Evolutionary conservation across 2,888 invertebrate genomes (phyloP).

Genomic region (Seira sanloemensis): DNA sequence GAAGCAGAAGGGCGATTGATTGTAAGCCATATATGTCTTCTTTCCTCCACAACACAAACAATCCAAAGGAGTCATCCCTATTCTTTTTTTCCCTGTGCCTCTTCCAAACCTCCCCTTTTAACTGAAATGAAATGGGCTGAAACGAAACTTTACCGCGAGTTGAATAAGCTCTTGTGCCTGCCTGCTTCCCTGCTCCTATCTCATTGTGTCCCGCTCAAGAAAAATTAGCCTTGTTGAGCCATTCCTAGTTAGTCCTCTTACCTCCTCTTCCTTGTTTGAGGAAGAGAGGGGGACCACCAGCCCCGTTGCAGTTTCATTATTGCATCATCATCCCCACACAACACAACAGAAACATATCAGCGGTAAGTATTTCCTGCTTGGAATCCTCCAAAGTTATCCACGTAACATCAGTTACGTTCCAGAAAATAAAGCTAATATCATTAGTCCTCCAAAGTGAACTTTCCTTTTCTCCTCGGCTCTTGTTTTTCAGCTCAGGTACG

Average conservation of each 20-base stretch:
- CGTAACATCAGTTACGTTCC: conserved; percentile 28
- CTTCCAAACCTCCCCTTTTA: not conserved
- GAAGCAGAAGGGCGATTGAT: conserved; percentile 8
- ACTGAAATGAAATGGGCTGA: conserved; percentile 5
- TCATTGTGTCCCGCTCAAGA: not conserved
- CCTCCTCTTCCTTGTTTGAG: not conserved
- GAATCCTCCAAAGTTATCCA: too few relatives aligned
- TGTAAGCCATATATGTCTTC: not conserved
- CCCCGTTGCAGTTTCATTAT: not conserved
- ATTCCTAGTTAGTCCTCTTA: not conserved
- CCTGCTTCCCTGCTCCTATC: too few relatives aligned
- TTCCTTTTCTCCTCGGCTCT: not conserved
- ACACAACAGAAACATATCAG: conserved; percentile 15
- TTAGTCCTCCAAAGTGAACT: conserved; percentile 18
- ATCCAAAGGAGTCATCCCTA: not conserved
- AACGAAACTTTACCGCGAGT: not conserved
- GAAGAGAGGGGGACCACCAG: not conserved
- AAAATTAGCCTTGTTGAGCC: not conserved
- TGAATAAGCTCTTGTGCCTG: not conserved
- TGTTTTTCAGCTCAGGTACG: not conserved
- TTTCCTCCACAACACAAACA: not conserved
- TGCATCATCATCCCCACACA: conserved; percentile 6
- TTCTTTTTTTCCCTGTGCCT: not conserved
- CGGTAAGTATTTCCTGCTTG: too few relatives aligned
- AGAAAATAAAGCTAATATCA: conserved; percentile 40